Percentiles rank a stretch among this genome's conserved stretches.
Evolutionary conservation across 2,113 vertebrate species (phyloP).

Genomic region (Pimephales promelas): DNA sequence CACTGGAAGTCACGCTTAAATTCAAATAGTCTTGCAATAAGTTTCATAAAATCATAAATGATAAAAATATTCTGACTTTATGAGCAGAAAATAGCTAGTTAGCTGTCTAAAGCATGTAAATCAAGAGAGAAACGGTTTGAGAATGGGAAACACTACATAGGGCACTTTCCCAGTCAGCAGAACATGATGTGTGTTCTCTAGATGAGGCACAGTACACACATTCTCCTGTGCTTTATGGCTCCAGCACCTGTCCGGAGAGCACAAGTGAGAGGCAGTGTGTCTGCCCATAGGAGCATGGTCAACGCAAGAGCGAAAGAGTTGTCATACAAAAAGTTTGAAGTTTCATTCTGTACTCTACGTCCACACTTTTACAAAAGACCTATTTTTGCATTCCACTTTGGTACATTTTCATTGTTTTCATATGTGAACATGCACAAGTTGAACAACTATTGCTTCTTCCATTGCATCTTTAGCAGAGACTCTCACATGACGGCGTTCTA

Average conservation of each 20-base stretch:
- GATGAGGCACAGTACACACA: slow-evolving; percentile 29
- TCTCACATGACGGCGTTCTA: no score
- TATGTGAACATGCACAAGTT: no score
- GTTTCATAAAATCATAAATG: no score
- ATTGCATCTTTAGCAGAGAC: no score
- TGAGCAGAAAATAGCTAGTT: neutral
- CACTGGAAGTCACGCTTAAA: neutral
- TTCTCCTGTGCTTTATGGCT: slow-evolving; percentile 43
- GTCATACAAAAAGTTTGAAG: neutral
- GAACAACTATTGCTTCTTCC: no score
- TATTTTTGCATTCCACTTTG: no score
- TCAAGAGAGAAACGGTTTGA: neutral
- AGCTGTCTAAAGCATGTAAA: neutral
- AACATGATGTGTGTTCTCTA: slow-evolving; percentile 12
- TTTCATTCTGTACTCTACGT: neutral
- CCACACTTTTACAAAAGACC: no score
- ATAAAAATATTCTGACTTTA: no score
- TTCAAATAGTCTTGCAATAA: no score
- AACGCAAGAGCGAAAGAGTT: no score
- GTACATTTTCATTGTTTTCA: no score
- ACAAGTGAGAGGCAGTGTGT: neutral
- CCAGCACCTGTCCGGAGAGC: slow-evolving; percentile 45
- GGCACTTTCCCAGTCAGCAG: neutral
- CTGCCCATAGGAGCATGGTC: no score
- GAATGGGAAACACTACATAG: slow-evolving; percentile 12